A percentile compares a stretch with the other conserved stretches of the same genome.
These are phyloP conservation scores for Agrotis ipsilon DNA, from an alignment of 2,888 invertebrate genomes.

Conservation along the genomic window DNA sequence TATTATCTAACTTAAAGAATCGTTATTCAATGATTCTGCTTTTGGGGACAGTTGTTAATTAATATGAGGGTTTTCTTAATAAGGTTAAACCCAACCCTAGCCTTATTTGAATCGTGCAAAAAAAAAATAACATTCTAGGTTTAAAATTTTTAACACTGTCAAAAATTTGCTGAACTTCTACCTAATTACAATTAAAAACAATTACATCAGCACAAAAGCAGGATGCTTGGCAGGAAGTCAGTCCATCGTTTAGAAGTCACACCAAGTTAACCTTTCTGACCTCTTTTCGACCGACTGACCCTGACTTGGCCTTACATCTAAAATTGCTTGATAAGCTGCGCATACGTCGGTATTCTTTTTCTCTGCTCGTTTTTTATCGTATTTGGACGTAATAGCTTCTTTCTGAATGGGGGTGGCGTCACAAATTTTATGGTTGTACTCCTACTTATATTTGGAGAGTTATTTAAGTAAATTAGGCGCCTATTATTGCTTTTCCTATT, in stretches of 20 bases:
- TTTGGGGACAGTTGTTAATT: too few species aligned
- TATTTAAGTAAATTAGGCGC: background rate
- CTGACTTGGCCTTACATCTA: conserved; percentile 42
- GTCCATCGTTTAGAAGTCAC: conserved; percentile 12
- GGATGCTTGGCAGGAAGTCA: conserved; percentile 38
- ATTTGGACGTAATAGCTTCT: conserved; percentile 18
- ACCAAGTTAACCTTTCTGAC: conserved; percentile 57
- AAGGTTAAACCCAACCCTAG: too few species aligned
- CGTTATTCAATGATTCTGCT: too few species aligned
- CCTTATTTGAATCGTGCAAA: background rate
- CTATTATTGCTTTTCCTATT: background rate
- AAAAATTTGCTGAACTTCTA: background rate
- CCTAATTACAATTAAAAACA: background rate
- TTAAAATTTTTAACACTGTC: background rate
- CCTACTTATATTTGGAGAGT: background rate
- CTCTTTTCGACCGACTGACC: conserved; percentile 48
- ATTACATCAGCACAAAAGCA: conserved; percentile 16
- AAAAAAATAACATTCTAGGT: background rate
- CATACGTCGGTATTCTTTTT: conserved; percentile 30
- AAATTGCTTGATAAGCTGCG: conserved; percentile 47
- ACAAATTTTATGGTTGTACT: background rate
- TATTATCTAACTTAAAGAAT: too few species aligned
- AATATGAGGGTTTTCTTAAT: too few species aligned
- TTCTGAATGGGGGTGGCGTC: background rate
- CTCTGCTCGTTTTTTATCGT: conserved; percentile 9